A percentile compares a stretch with the other conserved stretches of the same genome.
phyloP scores from a whole-genome alignment of 2,797 vertebrate genomes.

The Crocodylus rhombifer region DNA sequence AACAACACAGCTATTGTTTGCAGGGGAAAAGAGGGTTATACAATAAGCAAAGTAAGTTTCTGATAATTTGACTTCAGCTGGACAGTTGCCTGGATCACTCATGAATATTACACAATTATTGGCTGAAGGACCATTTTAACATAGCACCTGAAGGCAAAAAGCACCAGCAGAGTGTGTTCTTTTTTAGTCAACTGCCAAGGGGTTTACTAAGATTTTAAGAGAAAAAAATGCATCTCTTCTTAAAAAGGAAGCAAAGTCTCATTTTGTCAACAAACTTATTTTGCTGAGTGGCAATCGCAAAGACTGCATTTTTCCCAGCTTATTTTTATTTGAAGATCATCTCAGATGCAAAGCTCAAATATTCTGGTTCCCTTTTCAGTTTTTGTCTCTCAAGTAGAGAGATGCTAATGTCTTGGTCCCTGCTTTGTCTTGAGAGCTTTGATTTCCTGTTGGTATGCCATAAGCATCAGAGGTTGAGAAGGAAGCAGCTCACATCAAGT shows the following conservation, averaged over 20 bases:
- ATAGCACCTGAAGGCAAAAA: slow-evolving; percentile 54
- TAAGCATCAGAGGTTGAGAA: background rate
- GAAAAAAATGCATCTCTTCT: background rate
- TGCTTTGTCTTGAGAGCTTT: background rate
- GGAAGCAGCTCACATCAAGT: background rate
- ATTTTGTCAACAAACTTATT: fast-evolving
- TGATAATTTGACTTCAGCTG: background rate
- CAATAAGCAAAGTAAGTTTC: slow-evolving; percentile 21
- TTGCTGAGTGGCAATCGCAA: background rate
- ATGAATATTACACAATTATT: slow-evolving; percentile 46
- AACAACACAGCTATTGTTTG: background rate
- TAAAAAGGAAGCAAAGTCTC: background rate
- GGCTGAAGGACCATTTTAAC: slow-evolving; percentile 42
- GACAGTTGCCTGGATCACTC: slow-evolving; percentile 31
- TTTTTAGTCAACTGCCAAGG: background rate
- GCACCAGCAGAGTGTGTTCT: background rate
- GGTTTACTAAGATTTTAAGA: background rate
- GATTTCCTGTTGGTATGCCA: background rate
- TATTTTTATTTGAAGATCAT: background rate
- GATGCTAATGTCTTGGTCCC: background rate
- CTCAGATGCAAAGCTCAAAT: background rate
- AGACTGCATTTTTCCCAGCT: background rate
- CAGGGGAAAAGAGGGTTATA: background rate
- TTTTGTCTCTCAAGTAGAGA: background rate
- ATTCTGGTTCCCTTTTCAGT: background rate